Percentiles rank a stretch among this genome's conserved stretches.
These are phyloP conservation scores for Ypsolopha sequella DNA, from an alignment of 2,888 invertebrate genomes.

Conservation along the genomic window DNA sequence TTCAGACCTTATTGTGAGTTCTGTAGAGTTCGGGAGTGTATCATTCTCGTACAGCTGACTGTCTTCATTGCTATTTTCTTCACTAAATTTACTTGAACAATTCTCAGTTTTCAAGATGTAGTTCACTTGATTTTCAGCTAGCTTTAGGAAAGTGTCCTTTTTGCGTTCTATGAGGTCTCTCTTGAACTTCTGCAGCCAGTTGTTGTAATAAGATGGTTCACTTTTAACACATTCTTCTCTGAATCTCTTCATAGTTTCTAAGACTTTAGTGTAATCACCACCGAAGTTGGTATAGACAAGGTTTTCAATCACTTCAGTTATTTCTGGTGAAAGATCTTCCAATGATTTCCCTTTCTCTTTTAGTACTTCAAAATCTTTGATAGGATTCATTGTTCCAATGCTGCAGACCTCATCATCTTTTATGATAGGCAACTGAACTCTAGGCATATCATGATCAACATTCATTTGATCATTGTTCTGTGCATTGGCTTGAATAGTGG, in stretches of 20 bases:
- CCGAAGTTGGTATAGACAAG: constrained; percentile 45
- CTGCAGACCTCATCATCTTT: constrained; percentile 24
- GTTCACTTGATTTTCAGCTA: constrained; percentile 35
- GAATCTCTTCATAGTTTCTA: constrained; percentile 40
- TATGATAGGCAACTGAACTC: constrained; percentile 27
- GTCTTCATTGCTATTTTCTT: constrained; percentile 35
- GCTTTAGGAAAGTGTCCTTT: constrained; percentile 29
- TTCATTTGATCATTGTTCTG: background rate
- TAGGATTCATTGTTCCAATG: constrained; percentile 73
- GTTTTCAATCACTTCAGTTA: constrained; percentile 48
- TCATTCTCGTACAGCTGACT: constrained; percentile 57
- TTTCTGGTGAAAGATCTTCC: constrained; percentile 31
- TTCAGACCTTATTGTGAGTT: constrained; percentile 41
- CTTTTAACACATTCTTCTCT: constrained; percentile 41
- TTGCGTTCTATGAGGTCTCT: constrained; percentile 29
- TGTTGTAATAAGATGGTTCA: constrained; percentile 45
- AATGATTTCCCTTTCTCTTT: constrained; percentile 39
- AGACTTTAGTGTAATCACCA: constrained; percentile 41
- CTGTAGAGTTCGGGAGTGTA: constrained; percentile 42
- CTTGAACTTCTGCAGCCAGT: constrained; percentile 49
- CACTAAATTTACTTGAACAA: constrained; percentile 30
- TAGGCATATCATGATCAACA: constrained; percentile 26
- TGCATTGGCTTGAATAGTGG: background rate
- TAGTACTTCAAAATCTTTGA: constrained; percentile 69
- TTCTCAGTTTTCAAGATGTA: constrained; percentile 51